A percentile compares a stretch with the other conserved stretches of the same genome.
Evolutionary conservation across 2,888 invertebrate species (phyloP).

Genomic region (Tromatobia lineatoria): DNA sequence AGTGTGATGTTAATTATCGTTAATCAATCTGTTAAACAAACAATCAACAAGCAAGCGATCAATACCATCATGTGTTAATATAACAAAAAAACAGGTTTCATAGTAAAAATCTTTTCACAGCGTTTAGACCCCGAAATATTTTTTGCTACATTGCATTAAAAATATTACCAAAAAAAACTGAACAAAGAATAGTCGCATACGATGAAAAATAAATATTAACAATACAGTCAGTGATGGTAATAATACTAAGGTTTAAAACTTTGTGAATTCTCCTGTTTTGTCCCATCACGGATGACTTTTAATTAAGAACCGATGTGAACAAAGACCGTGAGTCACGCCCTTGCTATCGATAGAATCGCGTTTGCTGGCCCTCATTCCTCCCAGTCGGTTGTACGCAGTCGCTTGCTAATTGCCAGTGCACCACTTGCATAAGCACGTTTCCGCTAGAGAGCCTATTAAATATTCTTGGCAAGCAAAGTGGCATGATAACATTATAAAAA

Average conservation of each 20-base stretch:
- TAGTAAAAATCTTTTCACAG: neutral
- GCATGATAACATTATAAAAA: slow-evolving; percentile 43
- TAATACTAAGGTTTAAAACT: neutral
- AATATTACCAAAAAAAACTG: too few species aligned
- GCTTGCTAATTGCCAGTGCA: slow-evolving; percentile 42
- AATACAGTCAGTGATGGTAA: too few species aligned
- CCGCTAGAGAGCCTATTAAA: slow-evolving; percentile 30
- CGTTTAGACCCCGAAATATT: neutral
- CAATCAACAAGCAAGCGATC: neutral
- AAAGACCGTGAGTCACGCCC: slow-evolving; percentile 13
- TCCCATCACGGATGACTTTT: slow-evolving; percentile 9
- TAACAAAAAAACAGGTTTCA: neutral
- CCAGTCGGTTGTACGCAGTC: slow-evolving; percentile 7
- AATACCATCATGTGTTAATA: neutral
- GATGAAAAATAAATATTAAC: too few species aligned
- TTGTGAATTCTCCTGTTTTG: neutral
- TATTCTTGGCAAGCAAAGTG: slow-evolving; percentile 27
- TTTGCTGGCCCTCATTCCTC: neutral
- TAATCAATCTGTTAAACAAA: too few species aligned
- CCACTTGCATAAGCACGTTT: slow-evolving; percentile 50
- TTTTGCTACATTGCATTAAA: too few species aligned
- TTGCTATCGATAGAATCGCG: slow-evolving; percentile 46
- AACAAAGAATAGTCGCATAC: too few species aligned
- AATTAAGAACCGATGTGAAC: slow-evolving; percentile 13
- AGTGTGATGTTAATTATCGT: too few species aligned